Evolutionary conservation across 2,888 invertebrate species (phyloP).

Genomic region (Caenorhabditis angaria): DNA sequence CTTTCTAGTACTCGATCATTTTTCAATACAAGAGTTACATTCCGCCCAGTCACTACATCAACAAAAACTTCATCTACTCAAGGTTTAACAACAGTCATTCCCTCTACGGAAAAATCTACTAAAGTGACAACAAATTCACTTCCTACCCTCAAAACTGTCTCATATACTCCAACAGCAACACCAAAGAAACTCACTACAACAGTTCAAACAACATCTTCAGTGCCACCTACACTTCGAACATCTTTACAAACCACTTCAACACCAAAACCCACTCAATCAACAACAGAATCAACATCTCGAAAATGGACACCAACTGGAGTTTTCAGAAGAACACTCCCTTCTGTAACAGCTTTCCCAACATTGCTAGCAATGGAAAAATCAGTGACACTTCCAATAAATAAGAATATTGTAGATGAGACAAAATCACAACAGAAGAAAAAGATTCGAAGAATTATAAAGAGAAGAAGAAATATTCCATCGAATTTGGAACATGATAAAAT

Average conservation of each 20-base stretch:
- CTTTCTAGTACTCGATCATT: not conserved
- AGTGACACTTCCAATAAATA: constrained; percentile 32
- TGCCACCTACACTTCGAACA: not conserved
- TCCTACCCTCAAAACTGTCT: too few species aligned
- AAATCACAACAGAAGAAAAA: constrained; percentile 21
- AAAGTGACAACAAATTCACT: too few species aligned
- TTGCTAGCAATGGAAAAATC: constrained; percentile 31
- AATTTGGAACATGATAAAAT: constrained; percentile 19
- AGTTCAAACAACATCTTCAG: not conserved
- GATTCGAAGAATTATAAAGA: constrained; percentile 37
- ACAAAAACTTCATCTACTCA: too few species aligned
- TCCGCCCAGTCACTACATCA: constrained; percentile 9
- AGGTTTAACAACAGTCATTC: too few species aligned
- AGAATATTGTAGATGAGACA: not conserved
- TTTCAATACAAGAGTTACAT: not conserved
- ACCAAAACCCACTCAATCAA: not conserved
- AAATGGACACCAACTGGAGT: constrained; percentile 7
- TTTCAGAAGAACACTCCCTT: constrained; percentile 10
- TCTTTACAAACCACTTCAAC: not conserved
- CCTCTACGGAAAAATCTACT: too few species aligned
- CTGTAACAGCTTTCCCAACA: constrained; percentile 34
- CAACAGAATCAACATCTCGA: not conserved
- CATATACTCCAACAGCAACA: constrained; percentile 8
- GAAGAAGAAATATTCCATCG: constrained; percentile 32
- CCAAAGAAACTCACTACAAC: constrained; percentile 12